These are phyloP conservation scores for Hermetia illucens DNA, from an alignment of 1,140 invertebrate species.

Conservation along the genomic window DNA sequence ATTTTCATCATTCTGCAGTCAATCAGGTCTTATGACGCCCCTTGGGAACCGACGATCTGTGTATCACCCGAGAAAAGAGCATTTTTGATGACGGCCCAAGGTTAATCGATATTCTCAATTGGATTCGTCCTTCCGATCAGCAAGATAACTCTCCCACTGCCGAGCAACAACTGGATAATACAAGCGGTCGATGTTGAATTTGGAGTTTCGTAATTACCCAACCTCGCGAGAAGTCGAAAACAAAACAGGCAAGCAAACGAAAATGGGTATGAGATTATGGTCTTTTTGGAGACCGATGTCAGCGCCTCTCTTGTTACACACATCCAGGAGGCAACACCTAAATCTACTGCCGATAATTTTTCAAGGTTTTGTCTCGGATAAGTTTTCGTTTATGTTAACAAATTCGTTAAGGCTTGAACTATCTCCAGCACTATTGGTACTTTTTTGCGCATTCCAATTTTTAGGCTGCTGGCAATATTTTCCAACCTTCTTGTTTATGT, in stretches of 20 bases:
- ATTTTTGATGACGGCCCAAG: too few species aligned
- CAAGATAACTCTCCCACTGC: too few species aligned
- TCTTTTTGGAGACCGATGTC: too few species aligned
- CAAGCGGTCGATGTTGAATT: not conserved
- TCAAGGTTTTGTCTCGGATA: not conserved
- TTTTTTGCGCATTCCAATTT: not conserved
- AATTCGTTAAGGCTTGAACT: not conserved
- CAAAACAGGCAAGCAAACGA: too few species aligned
- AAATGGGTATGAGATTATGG: not conserved
- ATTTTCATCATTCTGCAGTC: not conserved
- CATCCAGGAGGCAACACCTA: too few species aligned
- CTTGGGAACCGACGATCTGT: too few species aligned
- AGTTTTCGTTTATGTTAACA: not conserved
- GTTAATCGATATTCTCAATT: not conserved
- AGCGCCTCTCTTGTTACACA: too few species aligned
- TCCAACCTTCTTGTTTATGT: not conserved
- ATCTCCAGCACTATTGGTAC: not conserved
- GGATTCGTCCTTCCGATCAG: not conserved
- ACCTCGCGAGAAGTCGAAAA: not conserved
- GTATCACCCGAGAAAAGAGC: too few species aligned
- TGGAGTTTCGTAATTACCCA: not conserved
- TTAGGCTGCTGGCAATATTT: not conserved
- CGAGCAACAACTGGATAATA: too few species aligned
- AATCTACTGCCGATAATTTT: not conserved
- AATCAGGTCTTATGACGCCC: too few species aligned